A percentile compares a stretch with the other conserved stretches of the same genome.
phyloP scores from a whole-genome alignment of 2,888 invertebrate genomes.

The Nephrotoma guestfalica region DNA sequence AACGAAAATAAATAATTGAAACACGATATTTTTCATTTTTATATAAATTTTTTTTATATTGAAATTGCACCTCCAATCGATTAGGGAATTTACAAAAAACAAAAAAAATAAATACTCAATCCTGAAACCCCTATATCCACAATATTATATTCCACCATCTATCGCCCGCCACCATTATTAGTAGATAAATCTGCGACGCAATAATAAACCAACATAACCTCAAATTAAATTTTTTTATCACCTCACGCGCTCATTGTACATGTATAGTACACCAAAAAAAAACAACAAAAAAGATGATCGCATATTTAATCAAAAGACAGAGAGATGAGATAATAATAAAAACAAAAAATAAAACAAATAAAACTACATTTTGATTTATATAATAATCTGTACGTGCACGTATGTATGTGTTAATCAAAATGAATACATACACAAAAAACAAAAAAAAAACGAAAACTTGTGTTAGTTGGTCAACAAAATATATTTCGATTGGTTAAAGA shows the following conservation, averaged over 20 bases:
- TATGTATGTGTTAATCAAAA: neutral
- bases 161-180: neutral
- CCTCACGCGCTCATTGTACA: neutral
- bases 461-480: slow-evolving; percentile 1
- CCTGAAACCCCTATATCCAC: neutral
- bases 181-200: neutral
- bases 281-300: neutral
- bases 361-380: neutral
- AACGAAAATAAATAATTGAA: neutral
- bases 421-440: neutral
- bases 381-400: neutral
- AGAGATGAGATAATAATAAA: neutral
- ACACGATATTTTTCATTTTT: neutral
- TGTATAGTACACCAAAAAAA: neutral
- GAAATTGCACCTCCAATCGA: neutral
- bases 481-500: slow-evolving; percentile 29
- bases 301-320: neutral
- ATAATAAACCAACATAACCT: neutral
- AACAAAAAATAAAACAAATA: neutral
- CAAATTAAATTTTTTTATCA: neutral
- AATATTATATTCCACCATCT: neutral
- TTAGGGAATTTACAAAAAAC: neutral
- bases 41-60: neutral
- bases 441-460: neutral
- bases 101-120: neutral